Conservation (phyloP, 2,797 vertebrate species). For the Tolypeutes matacus region DNA sequence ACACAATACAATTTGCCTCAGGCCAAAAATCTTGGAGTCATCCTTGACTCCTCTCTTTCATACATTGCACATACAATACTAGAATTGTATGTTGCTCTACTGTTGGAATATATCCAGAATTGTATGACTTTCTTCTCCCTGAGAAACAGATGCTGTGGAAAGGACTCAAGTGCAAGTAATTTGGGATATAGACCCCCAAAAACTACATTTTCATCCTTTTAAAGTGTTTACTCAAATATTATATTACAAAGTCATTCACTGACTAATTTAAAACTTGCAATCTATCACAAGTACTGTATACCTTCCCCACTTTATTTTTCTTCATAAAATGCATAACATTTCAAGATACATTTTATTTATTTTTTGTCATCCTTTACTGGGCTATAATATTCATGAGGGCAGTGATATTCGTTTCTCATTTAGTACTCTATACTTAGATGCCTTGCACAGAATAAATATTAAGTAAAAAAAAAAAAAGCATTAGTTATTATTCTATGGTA, state of each 20-base stretch:
- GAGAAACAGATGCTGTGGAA: not conserved
- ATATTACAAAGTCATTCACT: not conserved
- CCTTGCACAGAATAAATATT: too few species aligned
- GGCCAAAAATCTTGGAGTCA: not conserved
- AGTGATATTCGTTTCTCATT: not conserved
- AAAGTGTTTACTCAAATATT: not conserved
- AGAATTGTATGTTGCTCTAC: accelerated
- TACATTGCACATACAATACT: not conserved
- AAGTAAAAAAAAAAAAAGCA: too few species aligned
- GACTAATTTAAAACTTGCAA: not conserved
- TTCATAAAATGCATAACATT: not conserved
- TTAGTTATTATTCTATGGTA: too few species aligned
- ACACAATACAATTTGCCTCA: not conserved
- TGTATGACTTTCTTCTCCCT: not conserved
- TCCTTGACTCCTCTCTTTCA: not conserved
- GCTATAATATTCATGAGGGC: not conserved
- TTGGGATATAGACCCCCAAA: too few species aligned
- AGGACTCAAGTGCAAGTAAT: not conserved
- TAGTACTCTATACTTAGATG: not conserved
- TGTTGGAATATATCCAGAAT: not conserved
- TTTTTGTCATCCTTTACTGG: not conserved
- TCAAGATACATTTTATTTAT: not conserved
- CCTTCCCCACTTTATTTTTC: not conserved
- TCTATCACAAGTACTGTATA: not conserved
- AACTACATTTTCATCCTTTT: not conserved